Evolutionary conservation across 2,113 vertebrate genomes (phyloP).

Genomic region (Bubo blakistoni): DNA sequence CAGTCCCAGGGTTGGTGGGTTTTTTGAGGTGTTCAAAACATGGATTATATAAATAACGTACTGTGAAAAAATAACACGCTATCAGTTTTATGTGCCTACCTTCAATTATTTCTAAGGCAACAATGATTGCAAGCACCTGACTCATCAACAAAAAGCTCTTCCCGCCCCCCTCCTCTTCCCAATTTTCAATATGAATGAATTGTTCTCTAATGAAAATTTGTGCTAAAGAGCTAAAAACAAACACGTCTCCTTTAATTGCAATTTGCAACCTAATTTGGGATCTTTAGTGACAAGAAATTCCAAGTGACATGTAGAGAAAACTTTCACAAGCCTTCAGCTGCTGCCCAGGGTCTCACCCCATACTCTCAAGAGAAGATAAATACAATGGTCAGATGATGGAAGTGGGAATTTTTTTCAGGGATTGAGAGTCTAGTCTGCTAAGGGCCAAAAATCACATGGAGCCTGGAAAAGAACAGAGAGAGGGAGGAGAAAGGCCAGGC

Average conservation of each 20-base stretch:
- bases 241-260: background rate
- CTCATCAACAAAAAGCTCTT: background rate
- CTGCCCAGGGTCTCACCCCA: background rate
- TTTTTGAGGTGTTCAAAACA: background rate
- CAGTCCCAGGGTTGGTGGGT: background rate
- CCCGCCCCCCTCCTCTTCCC: rapidly evolving
- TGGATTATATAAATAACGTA: background rate
- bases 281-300: background rate
- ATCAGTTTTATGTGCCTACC: background rate
- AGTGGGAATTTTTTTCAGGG: background rate
- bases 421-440: background rate
- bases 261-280: background rate
- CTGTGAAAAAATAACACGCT: background rate
- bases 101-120: background rate
- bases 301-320: background rate
- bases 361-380: background rate
- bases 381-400: background rate
- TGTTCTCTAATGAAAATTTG: background rate
- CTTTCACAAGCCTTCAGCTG: background rate
- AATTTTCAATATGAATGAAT: background rate
- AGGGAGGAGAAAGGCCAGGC: background rate
- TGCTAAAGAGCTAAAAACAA: background rate
- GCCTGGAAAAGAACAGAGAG: background rate
- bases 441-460: background rate
- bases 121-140: background rate